Evolutionary conservation across 2,888 invertebrate species (phyloP), one percentile per base, ranked within the genome.

Genomic region (Caradrina kadenii): DNA sequence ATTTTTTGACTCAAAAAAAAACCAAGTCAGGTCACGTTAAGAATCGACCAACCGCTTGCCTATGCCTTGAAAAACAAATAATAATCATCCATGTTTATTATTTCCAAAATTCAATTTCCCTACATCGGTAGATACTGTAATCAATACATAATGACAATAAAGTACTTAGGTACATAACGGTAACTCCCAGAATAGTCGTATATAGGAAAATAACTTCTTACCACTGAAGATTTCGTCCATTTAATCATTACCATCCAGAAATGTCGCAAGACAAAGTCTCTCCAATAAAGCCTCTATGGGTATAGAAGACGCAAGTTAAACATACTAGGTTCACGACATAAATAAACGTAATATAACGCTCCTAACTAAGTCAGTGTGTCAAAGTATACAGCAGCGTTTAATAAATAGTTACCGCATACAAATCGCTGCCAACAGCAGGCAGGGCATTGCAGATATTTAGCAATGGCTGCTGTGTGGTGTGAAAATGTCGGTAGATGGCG

Each of bases 361-460:
- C 56, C 56, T 52, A 71, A 69, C 70, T 76, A 56, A 82, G 82
- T 59, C 73, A 84, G 63, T 82, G 45, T 84, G 82, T 84, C 82
- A 82, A 80, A 73, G 82, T 84, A 74, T 70, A 70, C 70, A 66
- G 53, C 49, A 10, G 53, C 60, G 52, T 45, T 58, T 61, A 81
- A 61, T 74, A 49, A 56, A 74, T 84, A 54, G 78, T 69, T 81
- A 80, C 59, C 53, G 77, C 63, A 78, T 42, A 59, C 21, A 45
- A 71, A 3, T 19, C 49, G 61, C 68, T 55, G 26, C 26, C 63
- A 60, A 49, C 13, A 15, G 42, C 45, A 60, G 19, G 48, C 42
- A 60, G 19, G 48, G 35, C 69, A 59, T 65, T 73, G 67, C 53
- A 26, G 73, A 61, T 59, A 26, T 69, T 17, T 26, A 54, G 69